A percentile compares a stretch with the other conserved stretches of the same genome.
Conservation (phyloP, 2,797 vertebrate genomes). For the Bucorvus abyssinicus region DNA sequence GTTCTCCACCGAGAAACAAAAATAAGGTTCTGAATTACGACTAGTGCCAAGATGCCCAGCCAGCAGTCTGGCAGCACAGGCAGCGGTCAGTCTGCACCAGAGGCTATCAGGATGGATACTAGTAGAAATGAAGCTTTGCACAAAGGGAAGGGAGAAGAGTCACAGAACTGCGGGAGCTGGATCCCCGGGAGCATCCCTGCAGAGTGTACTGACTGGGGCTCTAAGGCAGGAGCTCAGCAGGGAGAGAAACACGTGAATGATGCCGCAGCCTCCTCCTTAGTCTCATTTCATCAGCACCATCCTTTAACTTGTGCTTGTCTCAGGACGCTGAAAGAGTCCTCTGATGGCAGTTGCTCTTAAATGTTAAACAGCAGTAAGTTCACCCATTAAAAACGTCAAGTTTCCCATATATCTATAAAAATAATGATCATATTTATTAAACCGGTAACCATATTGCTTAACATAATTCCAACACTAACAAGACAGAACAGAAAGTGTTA, state of each 20-base stretch:
- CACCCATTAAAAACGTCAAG: not conserved
- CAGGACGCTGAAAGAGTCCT: not conserved
- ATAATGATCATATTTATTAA: not conserved
- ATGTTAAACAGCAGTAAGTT: not conserved
- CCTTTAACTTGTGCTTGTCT: not conserved
- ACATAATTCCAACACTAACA: not conserved
- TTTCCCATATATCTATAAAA: not conserved
- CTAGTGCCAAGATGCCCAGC: not conserved
- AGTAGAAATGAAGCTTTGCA: not conserved
- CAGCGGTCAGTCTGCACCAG: not conserved
- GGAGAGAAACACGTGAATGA: not conserved
- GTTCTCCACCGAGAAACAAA: not conserved
- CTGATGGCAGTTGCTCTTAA: not conserved
- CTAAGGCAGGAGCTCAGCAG: not conserved
- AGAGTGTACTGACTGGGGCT: not conserved
- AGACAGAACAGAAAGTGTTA: not conserved
- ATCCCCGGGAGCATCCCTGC: not conserved
- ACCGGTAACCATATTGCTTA: not conserved
- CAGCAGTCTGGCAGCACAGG: not conserved
- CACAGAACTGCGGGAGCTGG: not conserved
- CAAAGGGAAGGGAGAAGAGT: not conserved
- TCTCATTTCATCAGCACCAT: not conserved
- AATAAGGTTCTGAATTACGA: not conserved
- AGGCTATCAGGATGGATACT: not conserved
- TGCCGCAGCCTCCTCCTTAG: not conserved